A percentile compares a stretch with the other conserved stretches of the same genome.
These are phyloP conservation scores for Mormyrus hasselquistii DNA, from an alignment of 2,797 vertebrate genomes.

Conservation along the genomic window DNA sequence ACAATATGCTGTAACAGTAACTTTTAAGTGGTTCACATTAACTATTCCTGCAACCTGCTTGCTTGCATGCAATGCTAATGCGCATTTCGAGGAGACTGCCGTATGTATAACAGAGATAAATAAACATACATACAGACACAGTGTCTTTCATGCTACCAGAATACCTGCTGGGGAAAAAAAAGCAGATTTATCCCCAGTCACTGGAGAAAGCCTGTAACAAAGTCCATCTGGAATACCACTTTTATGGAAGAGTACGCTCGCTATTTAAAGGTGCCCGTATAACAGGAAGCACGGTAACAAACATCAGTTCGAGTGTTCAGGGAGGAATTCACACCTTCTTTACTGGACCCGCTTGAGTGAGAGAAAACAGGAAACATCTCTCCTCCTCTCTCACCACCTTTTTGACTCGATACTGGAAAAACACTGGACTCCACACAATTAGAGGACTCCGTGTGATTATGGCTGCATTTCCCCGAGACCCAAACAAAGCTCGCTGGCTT, in stretches of 20 bases:
- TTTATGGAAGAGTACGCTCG: neutral
- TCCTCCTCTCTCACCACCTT: neutral
- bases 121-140: neutral
- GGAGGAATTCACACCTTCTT: constrained; percentile 8
- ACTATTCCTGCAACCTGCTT: neutral
- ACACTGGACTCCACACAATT: neutral
- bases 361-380: constrained; percentile 11
- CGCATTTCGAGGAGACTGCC: neutral
- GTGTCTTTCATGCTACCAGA: neutral
- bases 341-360: neutral
- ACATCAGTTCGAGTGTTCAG: neutral
- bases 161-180: neutral
- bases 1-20: neutral
- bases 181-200: neutral
- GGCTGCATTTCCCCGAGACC: neutral
- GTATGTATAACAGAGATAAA: neutral
- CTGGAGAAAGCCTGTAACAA: neutral
- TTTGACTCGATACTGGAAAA: neutral
- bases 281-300: neutral
- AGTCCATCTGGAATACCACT: neutral
- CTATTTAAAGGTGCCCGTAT: neutral
- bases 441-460: neutral
- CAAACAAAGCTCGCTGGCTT: neutral
- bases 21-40: neutral
- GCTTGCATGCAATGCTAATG: neutral